Percentiles rank a stretch among this genome's conserved stretches.
phyloP scores from a whole-genome alignment of 2,797 vertebrate species.

The Bradypus variegatus region DNA sequence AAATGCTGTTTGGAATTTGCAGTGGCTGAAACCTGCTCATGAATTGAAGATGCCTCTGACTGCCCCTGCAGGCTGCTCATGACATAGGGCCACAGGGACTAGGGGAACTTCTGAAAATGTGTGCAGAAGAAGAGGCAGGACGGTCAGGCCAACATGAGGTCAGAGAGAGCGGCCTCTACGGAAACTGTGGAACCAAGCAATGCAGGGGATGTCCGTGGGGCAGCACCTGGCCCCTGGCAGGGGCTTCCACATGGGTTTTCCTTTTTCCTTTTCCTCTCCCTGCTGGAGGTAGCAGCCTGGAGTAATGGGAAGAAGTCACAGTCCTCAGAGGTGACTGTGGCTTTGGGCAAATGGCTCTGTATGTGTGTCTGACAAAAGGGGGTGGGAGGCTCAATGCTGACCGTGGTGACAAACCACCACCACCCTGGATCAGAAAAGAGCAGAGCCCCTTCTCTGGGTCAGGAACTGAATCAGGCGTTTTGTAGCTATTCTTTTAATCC shows the following conservation, averaged over 20 bases:
- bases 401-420: neutral
- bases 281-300: neutral
- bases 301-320: rapidly evolving
- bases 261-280: neutral
- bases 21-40: neutral
- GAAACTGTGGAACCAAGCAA: rapidly evolving
- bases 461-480: neutral
- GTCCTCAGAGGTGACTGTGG: too few species aligned
- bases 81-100: rapidly evolving
- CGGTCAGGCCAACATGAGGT: rapidly evolving
- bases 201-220: rapidly evolving
- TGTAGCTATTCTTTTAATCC: rapidly evolving
- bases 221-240: neutral
- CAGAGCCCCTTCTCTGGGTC: neutral
- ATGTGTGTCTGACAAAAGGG: neutral
- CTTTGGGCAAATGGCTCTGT: neutral
- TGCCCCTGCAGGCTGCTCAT: neutral
- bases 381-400: rapidly evolving
- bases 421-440: rapidly evolving
- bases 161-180: rapidly evolving
- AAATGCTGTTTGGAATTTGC: constrained; percentile 58
- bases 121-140: neutral
- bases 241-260: rapidly evolving
- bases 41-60: neutral
- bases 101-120: neutral